Percentiles rank a stretch among this genome's conserved stretches.
Conservation (phyloP, 2,113 vertebrate genomes). For the Malurus elegans region DNA sequence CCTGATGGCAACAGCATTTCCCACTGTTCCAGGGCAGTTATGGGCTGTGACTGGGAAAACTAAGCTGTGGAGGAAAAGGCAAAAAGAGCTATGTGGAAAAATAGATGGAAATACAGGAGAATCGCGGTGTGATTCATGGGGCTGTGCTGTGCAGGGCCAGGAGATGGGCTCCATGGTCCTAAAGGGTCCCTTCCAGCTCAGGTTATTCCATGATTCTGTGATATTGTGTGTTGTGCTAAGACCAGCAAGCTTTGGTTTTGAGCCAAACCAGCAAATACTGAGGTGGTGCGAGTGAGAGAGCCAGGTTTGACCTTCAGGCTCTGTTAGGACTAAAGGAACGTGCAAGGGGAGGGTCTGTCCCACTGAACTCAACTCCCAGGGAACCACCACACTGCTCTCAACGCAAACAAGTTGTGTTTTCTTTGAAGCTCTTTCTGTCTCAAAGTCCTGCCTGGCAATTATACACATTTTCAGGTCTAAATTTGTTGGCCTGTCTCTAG, state of each 20-base stretch:
- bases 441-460: constrained; percentile 43
- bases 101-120: background rate
- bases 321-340: background rate
- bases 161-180: background rate
- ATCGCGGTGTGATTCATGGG: background rate
- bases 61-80: background rate
- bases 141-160: background rate
- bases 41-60: background rate
- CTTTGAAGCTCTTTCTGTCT: constrained; percentile 15
- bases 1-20: background rate
- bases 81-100: background rate
- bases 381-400: background rate
- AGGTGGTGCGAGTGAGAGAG: background rate
- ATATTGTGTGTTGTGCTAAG: background rate
- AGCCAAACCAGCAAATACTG: background rate
- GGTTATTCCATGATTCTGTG: background rate
- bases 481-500: constrained; percentile 41
- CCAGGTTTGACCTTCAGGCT: background rate
- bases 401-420: background rate
- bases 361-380: background rate
- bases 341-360: background rate
- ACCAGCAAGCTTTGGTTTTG: background rate
- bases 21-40: background rate
- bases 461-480: constrained; percentile 18
- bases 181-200: background rate